Evolutionary conservation across 2,113 vertebrate species (phyloP), one percentile per base, ranked within the genome.

Genomic region (Lepus americanus): DNA sequence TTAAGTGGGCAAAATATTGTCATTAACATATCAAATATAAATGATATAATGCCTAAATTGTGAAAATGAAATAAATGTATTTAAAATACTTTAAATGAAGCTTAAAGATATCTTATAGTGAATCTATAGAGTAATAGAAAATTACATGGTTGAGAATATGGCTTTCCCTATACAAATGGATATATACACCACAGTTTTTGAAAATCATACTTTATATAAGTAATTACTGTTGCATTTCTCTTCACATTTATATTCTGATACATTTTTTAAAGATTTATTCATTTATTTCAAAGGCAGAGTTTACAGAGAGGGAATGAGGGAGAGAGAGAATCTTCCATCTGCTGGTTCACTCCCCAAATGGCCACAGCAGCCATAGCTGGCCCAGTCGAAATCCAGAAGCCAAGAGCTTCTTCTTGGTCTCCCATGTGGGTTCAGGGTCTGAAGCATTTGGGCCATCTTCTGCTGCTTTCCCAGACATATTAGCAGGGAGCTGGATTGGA

Each of bases 31-130:
- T 76, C 72, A 96, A 14, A 29, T 69, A 69, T 89, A 92, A 85
- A 25, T 59, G 22, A 76, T 6, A 17, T 91, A 31, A 53, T 61
- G 12, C 84, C 33, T 72, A 55, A 64, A 27, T 78, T 92, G 39
- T 87, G 77, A 87, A 85, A 91, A 61, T 66, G 25, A 96, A 92
- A 84, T 77, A 73, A 83, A 70, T 77, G 74, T 17, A 73, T 76
- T 33, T 64, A 94, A 94, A 90, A 67, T 59, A 67, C 29, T 92
- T 96, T 89, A 89, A 74, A 31, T 94, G 17, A 84, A 89, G 85
- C 81, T 81, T 49, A 29, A 73, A 96, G 27, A 55, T 63, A 31
- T 6, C 7, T 74, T 72, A 19, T 7, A 77, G 4, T 61, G 0
- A 29, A 82, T 13, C 0, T 49, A 53, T 13, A 88, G 64, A 86